phyloP scores from a whole-genome alignment of 2,888 invertebrate species.

The Drosophila niveifrons region DNA sequence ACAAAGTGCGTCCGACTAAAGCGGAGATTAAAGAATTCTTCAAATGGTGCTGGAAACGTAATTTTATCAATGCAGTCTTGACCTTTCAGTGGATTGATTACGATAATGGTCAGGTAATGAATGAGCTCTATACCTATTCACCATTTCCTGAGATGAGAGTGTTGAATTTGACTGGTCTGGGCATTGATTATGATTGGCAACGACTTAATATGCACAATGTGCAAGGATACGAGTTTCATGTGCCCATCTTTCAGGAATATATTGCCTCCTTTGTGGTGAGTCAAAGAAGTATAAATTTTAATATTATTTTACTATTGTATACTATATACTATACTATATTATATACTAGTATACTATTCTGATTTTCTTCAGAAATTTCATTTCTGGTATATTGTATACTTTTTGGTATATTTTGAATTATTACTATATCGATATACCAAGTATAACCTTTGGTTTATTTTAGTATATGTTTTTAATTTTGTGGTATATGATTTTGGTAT shows the following conservation, averaged over 20 bases:
- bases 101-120: not conserved
- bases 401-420: no score
- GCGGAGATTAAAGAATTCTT: conserved; percentile 36
- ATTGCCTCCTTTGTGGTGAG: conserved; percentile 43
- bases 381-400: no score
- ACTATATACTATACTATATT: no score
- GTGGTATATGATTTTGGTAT: no score
- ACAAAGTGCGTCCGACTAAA: not conserved
- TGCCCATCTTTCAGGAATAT: conserved; percentile 53
- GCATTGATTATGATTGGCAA: conserved; percentile 30
- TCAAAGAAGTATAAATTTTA: not conserved
- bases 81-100: conserved; percentile 18
- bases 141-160: conserved; percentile 53
- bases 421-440: no score
- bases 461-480: no score
- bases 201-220: conserved; percentile 32
- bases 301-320: no score
- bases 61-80: conserved; percentile 49
- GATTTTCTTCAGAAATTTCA: no score
- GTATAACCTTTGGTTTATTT: no score
- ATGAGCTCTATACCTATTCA: conserved; percentile 51
- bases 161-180: conserved; percentile 35
- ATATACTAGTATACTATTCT: no score
- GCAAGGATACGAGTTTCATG: conserved; percentile 43
- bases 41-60: conserved; percentile 57